phyloP scores from a whole-genome alignment of 2,113 vertebrate species.

The Fulmarus glacialis region DNA sequence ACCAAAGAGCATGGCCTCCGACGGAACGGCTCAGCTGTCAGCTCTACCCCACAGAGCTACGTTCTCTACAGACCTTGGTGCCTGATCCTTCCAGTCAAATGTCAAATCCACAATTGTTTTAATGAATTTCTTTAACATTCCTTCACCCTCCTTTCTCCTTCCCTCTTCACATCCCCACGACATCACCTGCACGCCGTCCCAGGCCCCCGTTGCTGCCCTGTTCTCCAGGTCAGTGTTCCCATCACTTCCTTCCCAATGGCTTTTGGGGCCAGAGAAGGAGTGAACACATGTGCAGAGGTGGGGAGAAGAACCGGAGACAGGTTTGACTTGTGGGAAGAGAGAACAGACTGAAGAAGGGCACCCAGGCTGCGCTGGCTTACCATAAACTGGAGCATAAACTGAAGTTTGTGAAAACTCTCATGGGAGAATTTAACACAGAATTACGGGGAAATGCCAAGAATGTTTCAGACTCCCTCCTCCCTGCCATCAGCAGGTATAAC shows the following conservation, averaged over 20 bases:
- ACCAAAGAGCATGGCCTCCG: background rate
- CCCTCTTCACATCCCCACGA: background rate
- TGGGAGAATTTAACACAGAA: background rate
- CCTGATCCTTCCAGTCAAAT: background rate
- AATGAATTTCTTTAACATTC: background rate
- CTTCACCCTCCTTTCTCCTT: background rate
- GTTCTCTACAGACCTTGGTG: background rate
- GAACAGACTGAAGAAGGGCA: background rate
- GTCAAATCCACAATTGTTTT: background rate
- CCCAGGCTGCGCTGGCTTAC: background rate
- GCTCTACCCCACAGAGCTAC: background rate
- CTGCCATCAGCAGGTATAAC: background rate
- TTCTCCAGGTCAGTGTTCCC: background rate
- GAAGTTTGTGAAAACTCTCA: background rate
- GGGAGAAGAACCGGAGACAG: background rate
- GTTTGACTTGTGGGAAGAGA: background rate
- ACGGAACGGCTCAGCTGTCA: background rate
- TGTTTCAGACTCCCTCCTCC: background rate
- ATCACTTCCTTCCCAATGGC: background rate
- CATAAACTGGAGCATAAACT: background rate
- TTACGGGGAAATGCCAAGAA: background rate
- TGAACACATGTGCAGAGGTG: background rate
- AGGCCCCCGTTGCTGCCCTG: background rate
- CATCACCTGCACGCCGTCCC: fast-evolving
- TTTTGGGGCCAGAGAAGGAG: background rate